Evolutionary conservation across 2,113 vertebrate species (phyloP).

Genomic region (Microcebus griseorufus): DNA sequence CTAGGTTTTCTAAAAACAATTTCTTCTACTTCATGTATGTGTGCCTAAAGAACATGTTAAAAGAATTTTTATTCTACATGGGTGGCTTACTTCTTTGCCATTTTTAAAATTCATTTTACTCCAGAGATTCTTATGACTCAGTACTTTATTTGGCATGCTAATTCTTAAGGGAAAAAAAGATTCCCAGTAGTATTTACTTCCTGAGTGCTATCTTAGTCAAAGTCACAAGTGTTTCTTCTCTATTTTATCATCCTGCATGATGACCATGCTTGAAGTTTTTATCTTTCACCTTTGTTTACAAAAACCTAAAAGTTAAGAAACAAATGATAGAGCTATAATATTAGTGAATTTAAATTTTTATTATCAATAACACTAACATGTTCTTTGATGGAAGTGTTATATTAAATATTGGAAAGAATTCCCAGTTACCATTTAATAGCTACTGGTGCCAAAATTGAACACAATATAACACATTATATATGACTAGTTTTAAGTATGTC

Average conservation of each 20-base stretch:
- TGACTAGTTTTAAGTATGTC: background rate
- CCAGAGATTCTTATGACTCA: background rate
- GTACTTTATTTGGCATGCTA: background rate
- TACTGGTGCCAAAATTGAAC: background rate
- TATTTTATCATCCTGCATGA: constrained; percentile 8
- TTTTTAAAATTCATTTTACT: background rate
- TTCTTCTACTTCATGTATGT: background rate
- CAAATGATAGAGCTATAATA: constrained; percentile 40
- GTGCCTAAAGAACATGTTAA: background rate
- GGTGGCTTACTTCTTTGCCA: background rate
- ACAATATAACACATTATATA: background rate
- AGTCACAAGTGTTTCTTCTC: constrained; percentile 12
- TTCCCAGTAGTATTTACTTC: background rate
- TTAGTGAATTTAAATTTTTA: background rate
- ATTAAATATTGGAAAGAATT: background rate
- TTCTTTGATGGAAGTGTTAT: constrained; percentile 13
- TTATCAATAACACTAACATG: background rate
- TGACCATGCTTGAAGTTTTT: constrained; percentile 42
- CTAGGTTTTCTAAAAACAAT: background rate
- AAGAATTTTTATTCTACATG: background rate
- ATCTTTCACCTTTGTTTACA: constrained; percentile 49
- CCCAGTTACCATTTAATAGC: background rate
- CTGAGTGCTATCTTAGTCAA: constrained; percentile 66
- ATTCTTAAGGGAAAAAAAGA: constrained; percentile 19
- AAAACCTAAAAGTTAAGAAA: background rate